Evolutionary conservation across 23 tunicate genomes (phyloP).

Genomic region (Phallusia fumigata): DNA sequence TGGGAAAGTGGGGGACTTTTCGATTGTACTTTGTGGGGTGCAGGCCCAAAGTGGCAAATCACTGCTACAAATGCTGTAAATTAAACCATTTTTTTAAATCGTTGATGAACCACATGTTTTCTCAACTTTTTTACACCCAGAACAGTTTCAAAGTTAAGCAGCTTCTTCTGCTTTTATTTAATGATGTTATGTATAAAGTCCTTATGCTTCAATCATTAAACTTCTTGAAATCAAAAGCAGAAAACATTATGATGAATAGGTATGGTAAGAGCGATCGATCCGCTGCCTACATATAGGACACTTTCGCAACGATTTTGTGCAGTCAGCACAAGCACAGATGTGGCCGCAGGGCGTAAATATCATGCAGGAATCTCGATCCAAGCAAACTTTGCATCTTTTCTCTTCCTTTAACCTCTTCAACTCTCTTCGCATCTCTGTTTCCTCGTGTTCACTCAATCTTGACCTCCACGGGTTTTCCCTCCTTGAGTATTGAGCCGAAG

Average conservation of each 20-base stretch:
- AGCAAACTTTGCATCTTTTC: constrained; percentile 41
- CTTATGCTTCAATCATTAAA: too few species aligned
- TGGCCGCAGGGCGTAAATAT: constrained; percentile 43
- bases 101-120: too few species aligned
- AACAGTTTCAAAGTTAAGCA: too few species aligned
- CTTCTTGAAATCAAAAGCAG: too few species aligned
- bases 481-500: background rate
- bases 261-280: background rate
- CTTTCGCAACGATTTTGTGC: constrained; percentile 10
- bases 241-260: background rate
- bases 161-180: too few species aligned
- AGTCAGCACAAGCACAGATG: constrained; percentile 37
- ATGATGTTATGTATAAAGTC: too few species aligned
- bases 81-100: too few species aligned
- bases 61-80: too few species aligned
- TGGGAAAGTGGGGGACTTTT: too few species aligned
- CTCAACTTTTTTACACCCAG: too few species aligned
- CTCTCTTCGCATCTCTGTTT: background rate
- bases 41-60: too few species aligned
- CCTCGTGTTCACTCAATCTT: background rate
- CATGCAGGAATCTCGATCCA: constrained; percentile 34
- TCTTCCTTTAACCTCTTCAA: constrained; percentile 1
- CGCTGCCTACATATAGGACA: constrained; percentile 38
- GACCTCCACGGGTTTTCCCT: background rate
- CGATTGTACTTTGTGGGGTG: too few species aligned